Conservation (phyloP, 2,888 invertebrate genomes). For the Anarsia innoxiella region DNA sequence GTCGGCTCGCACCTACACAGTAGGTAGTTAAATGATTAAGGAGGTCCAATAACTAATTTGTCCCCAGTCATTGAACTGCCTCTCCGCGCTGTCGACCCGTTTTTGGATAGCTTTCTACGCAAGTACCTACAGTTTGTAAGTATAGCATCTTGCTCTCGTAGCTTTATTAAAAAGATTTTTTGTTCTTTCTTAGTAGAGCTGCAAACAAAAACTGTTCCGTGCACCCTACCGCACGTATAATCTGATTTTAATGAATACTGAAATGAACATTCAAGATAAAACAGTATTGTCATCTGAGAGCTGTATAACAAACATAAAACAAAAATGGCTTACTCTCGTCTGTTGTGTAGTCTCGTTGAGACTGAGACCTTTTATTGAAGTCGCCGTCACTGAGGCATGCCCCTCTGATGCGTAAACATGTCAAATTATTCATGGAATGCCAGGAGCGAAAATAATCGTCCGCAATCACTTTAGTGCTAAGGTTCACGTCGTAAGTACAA, state of each 20-base stretch:
- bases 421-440: constrained; percentile 13
- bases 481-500: too few species aligned
- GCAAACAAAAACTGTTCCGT: constrained; percentile 7
- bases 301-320: constrained; percentile 50
- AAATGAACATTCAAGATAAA: constrained; percentile 50
- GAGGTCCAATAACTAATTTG: constrained; percentile 15
- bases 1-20: not conserved
- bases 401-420: constrained; percentile 10
- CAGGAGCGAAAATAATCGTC: constrained; percentile 4
- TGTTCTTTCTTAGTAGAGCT: constrained; percentile 3
- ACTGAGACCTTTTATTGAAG: constrained; percentile 32
- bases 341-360: constrained; percentile 21
- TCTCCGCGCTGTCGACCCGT: constrained; percentile 6
- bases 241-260: constrained; percentile 50
- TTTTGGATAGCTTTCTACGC: constrained; percentile 6
- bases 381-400: constrained; percentile 12
- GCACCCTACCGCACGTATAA: constrained; percentile 32
- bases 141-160: constrained; percentile 1
- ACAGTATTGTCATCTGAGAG: constrained; percentile 40
- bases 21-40: constrained; percentile 12
- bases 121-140: constrained; percentile 2
- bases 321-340: constrained; percentile 46
- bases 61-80: constrained; percentile 11
- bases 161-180: constrained; percentile 10
- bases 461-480: constrained; percentile 6